These are phyloP conservation scores for Poeciliopsis presidionis DNA, from an alignment of 2,797 vertebrate genomes.

Conservation along the genomic window DNA sequence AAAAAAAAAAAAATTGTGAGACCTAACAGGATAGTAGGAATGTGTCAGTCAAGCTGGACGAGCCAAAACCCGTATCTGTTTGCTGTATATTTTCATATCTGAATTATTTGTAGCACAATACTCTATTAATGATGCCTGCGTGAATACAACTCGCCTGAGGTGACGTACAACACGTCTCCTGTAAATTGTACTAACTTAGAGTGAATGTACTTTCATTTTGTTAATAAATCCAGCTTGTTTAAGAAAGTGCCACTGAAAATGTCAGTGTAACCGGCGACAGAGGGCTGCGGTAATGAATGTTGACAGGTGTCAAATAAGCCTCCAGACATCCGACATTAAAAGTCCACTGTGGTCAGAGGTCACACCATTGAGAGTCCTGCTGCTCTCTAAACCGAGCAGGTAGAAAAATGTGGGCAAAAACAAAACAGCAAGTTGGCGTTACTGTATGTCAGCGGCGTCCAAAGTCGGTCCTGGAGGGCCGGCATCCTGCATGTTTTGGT, in stretches of 20 bases:
- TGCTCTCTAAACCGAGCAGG: not conserved
- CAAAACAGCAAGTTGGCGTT: not conserved
- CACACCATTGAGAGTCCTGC: slow-evolving; percentile 2
- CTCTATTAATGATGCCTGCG: not conserved
- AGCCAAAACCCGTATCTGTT: not conserved
- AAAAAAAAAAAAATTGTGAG: not conserved
- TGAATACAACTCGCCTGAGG: not conserved
- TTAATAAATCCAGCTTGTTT: not conserved
- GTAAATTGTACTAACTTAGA: not conserved
- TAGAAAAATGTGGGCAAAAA: not conserved
- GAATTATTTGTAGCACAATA: not conserved
- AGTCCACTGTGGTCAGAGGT: slow-evolving; percentile 36
- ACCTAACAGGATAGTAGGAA: not conserved
- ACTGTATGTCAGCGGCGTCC: too few species aligned
- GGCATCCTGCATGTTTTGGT: too few species aligned
- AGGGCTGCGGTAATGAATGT: not conserved
- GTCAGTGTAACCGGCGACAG: not conserved
- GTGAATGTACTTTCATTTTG: not conserved
- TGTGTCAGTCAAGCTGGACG: slow-evolving; percentile 1
- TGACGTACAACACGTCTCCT: not conserved
- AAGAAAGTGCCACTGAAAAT: not conserved
- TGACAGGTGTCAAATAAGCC: slow-evolving; percentile 41
- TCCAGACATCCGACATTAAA: slow-evolving; percentile 29
- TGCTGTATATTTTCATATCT: not conserved
- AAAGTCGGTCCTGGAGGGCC: too few species aligned